These are phyloP conservation scores for Petrocephalus microphthalmus DNA, from an alignment of 2,113 vertebrate species.

Conservation along the genomic window DNA sequence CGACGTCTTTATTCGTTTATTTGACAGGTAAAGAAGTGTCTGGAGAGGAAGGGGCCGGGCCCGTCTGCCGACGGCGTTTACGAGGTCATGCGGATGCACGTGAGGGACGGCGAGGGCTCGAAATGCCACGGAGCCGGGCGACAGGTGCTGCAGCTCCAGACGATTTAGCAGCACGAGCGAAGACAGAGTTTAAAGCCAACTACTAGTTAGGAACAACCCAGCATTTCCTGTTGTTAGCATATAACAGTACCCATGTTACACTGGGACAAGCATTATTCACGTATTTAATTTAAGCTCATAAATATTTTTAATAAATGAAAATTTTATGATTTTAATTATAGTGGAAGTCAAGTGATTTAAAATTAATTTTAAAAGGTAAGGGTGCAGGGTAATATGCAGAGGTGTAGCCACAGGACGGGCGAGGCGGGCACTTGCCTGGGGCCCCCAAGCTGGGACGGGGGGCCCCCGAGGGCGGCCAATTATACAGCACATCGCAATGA, in stretches of 20 bases:
- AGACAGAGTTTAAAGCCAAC: not conserved
- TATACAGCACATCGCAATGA: too few species aligned
- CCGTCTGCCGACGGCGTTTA: not conserved
- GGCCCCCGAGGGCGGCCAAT: too few species aligned
- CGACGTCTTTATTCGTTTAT: not conserved
- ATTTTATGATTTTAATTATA: too few species aligned
- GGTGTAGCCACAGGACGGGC: too few species aligned
- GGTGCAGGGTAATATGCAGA: too few species aligned
- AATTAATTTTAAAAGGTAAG: too few species aligned
- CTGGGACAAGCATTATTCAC: not conserved
- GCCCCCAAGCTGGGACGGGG: too few species aligned
- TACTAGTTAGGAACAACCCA: not conserved
- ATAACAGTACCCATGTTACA: not conserved
- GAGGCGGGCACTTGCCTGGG: too few species aligned
- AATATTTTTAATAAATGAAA: too few species aligned
- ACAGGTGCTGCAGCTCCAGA: not conserved
- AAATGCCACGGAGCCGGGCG: not conserved
- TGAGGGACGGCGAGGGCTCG: too few species aligned
- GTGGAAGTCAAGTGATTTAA: too few species aligned
- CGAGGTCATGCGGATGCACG: not conserved
- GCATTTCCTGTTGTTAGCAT: not conserved
- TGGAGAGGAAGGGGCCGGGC: not conserved
- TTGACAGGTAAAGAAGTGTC: not conserved
- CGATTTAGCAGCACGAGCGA: not conserved
- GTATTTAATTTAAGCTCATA: too few species aligned